Evolutionary conservation across 1,140 invertebrate species (phyloP).

Genomic region (Elymnias hypermnestra): DNA sequence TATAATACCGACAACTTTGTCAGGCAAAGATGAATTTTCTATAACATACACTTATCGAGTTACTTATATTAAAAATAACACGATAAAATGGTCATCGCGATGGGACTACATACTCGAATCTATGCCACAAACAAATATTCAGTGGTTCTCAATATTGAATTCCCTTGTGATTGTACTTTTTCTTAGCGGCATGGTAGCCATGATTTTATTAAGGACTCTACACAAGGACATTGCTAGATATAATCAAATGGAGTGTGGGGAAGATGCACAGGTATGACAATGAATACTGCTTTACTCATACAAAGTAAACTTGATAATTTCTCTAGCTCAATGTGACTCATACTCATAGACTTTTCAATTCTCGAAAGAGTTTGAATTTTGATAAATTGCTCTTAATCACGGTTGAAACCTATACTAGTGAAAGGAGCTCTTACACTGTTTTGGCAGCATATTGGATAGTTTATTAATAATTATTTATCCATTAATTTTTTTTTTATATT

Average conservation of each 20-base stretch:
- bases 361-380: no score
- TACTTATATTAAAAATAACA: conserved; percentile 86
- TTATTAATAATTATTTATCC: no score
- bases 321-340: no score
- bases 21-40: conserved; percentile 76
- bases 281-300: no score
- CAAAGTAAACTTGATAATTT: no score
- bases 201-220: conserved; percentile 97
- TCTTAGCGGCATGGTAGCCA: conserved; percentile 98
- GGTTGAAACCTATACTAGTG: no score
- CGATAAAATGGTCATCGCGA: conserved; percentile 97
- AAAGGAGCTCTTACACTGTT: no score
- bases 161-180: conserved; percentile 93
- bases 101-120: conserved; percentile 99
- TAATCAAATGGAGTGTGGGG: conserved; percentile 96
- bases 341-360: no score
- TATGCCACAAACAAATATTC: conserved; percentile 98
- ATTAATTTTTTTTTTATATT: no score
- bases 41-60: conserved; percentile 94
- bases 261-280: conserved; percentile 91
- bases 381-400: no score
- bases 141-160: conserved; percentile 98
- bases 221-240: conserved; percentile 99
- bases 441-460: no score
- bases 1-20: conserved; percentile 79